phyloP scores from a whole-genome alignment of 2,797 vertebrate species.

The Oceanodroma leucorhoa region DNA sequence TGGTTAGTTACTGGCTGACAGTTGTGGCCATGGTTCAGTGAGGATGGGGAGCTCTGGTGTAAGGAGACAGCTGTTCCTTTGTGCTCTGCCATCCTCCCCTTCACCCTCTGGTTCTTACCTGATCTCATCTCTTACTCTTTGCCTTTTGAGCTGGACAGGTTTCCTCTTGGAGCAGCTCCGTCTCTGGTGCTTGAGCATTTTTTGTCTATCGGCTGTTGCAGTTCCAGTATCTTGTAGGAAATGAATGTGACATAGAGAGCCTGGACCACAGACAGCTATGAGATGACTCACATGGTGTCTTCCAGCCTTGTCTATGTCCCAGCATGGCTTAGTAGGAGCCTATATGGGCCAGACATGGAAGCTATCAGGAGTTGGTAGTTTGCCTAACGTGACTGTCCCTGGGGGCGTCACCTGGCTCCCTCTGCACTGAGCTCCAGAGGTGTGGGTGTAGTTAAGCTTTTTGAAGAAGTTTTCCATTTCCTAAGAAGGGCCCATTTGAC shows the following conservation, averaged over 20 bases:
- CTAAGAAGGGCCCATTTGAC: neutral
- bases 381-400: neutral
- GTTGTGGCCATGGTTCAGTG: neutral
- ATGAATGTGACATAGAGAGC: neutral
- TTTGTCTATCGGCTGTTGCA: neutral
- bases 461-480: neutral
- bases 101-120: neutral
- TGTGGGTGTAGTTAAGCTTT: neutral
- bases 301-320: neutral
- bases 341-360: neutral
- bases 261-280: neutral
- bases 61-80: neutral
- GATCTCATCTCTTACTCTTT: neutral
- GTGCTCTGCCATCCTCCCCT: neutral
- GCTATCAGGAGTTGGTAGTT: neutral
- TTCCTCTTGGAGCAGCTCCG: accelerated
- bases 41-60: neutral
- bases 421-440: neutral
- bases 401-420: accelerated
- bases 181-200: neutral
- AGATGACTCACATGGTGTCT: neutral
- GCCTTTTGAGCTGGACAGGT: neutral
- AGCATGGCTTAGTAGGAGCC: neutral
- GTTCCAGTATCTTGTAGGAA: neutral
- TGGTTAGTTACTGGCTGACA: neutral